phyloP scores from a whole-genome alignment of 2,113 vertebrate species.

The Ptilorrhoa leucosticta region DNA sequence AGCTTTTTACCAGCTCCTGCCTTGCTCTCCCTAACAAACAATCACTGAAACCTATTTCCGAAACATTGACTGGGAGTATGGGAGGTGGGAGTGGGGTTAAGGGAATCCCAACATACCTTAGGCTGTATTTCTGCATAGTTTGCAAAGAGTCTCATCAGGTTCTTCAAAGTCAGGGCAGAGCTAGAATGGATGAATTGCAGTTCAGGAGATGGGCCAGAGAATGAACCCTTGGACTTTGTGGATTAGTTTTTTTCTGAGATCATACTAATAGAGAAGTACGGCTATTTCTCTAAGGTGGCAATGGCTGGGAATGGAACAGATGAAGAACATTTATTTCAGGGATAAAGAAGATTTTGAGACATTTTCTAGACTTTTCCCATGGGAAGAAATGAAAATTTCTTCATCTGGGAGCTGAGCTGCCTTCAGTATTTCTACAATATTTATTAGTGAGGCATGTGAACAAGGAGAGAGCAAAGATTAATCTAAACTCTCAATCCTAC shows the following conservation, averaged over 20 bases:
- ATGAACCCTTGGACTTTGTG: background rate
- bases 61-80: background rate
- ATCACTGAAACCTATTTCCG: background rate
- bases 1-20: background rate
- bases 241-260: background rate
- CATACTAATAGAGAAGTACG: background rate
- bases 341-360: background rate
- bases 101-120: background rate
- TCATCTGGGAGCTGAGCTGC: background rate
- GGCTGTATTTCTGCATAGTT: background rate
- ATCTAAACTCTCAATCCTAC: background rate
- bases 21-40: background rate
- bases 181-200: background rate
- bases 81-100: background rate
- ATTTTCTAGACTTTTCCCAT: background rate
- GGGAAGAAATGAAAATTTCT: background rate
- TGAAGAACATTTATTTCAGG: background rate
- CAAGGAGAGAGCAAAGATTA: background rate
- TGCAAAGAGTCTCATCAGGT: background rate
- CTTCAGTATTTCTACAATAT: background rate
- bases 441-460: background rate
- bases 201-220: background rate
- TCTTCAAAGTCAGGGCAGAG: background rate
- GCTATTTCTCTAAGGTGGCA: background rate
- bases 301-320: background rate